Conservation (phyloP, 1,140 invertebrate genomes). For the Drosophila paulistorum region DNA sequence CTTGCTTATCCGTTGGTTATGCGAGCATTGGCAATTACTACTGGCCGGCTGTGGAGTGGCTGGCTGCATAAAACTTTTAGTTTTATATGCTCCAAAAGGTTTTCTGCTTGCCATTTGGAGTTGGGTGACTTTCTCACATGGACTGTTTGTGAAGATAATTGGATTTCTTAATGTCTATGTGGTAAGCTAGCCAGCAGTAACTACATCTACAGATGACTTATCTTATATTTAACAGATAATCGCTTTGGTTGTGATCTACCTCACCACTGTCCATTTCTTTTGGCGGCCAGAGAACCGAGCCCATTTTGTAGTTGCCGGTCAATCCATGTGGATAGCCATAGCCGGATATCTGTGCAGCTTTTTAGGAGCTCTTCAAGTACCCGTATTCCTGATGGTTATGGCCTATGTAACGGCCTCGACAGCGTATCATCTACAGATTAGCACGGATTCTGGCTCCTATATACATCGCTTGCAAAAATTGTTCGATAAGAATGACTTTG, state of each 20-base stretch:
- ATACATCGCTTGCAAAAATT: slow-evolving; percentile 65
- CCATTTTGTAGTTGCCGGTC: slow-evolving; percentile 84
- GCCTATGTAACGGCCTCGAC: slow-evolving; percentile 84
- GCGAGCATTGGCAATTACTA: slow-evolving; percentile 85
- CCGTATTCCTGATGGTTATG: slow-evolving; percentile 84
- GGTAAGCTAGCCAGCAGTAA: slow-evolving; percentile 65
- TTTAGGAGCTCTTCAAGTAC: slow-evolving; percentile 84
- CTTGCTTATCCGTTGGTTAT: slow-evolving; percentile 85
- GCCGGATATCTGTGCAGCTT: slow-evolving; percentile 85
- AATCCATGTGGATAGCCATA: slow-evolving; percentile 85
- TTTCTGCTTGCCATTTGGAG: slow-evolving; percentile 84
- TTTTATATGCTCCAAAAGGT: slow-evolving; percentile 85
- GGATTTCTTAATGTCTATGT: slow-evolving; percentile 83
- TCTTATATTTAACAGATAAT: slow-evolving; percentile 67
- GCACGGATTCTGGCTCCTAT: slow-evolving; percentile 51
- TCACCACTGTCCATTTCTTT: slow-evolving; percentile 84
- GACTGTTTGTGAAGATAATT: slow-evolving; percentile 83
- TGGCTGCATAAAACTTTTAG: slow-evolving; percentile 76
- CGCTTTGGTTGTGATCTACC: slow-evolving; percentile 83
- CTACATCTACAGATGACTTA: too few relatives aligned
- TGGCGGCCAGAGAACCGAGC: slow-evolving; percentile 85
- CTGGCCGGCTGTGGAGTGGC: slow-evolving; percentile 67
- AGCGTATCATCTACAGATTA: slow-evolving; percentile 83
- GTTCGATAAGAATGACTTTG: slow-evolving; percentile 68
- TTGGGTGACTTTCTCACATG: slow-evolving; percentile 78